Evolutionary conservation across 2,113 vertebrate genomes (phyloP).

Genomic region (Lampris megalopsis): DNA sequence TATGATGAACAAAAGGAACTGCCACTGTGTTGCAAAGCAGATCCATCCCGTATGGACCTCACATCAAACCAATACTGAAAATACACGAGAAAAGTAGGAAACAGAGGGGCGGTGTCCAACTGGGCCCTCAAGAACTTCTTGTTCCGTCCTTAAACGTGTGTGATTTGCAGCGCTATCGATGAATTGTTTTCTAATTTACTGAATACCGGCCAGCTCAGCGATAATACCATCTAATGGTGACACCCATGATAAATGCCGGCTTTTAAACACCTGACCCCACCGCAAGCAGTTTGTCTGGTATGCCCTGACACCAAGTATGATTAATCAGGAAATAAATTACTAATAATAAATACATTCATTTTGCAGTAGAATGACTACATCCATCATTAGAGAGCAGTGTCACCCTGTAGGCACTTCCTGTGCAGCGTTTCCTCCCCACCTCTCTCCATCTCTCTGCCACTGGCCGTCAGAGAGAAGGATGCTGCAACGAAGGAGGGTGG

Average conservation of each 20-base stretch:
- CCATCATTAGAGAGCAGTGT: conserved; percentile 68
- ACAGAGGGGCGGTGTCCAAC: conserved; percentile 26
- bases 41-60: background rate
- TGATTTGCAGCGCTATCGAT: conserved; percentile 38
- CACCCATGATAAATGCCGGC: conserved; percentile 76
- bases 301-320: conserved; percentile 66
- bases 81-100: background rate
- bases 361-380: conserved; percentile 65
- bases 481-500: background rate
- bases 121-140: background rate
- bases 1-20: background rate
- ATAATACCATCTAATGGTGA: conserved; percentile 75
- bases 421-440: conserved; percentile 23
- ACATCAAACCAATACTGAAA: conserved; percentile 1
- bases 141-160: conserved; percentile 6
- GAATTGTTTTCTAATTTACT: conserved; percentile 72
- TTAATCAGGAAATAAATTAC: conserved; percentile 79
- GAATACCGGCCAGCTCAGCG: conserved; percentile 68
- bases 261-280: conserved; percentile 77
- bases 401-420: conserved; percentile 30
- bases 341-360: conserved; percentile 80
- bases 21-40: too few species aligned
- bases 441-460: background rate
- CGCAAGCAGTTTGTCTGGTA: conserved; percentile 60
- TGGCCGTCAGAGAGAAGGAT: conserved; percentile 27